Base-by-base conservation (phyloP, 2,797 vertebrate genomes). In the Bucorvus abyssinicus region DNA sequence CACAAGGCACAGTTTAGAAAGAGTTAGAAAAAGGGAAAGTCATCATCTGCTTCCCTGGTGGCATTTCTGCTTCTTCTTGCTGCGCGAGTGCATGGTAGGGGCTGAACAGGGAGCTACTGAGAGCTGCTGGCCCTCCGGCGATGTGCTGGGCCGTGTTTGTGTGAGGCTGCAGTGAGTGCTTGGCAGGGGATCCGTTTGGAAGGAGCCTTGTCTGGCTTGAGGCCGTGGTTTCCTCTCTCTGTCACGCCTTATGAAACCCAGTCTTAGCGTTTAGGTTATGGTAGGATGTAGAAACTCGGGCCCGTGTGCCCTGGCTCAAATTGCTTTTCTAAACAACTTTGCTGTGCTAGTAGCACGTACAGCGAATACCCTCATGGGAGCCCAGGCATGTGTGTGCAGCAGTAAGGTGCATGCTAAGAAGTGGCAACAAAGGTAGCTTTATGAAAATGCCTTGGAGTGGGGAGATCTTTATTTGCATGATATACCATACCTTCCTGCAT, bases 291-390 rank as follows among this genome's bases (percentile, higher is more conserved):
- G 80, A 94, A 96, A 89, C 49, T 79, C 15, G 61, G 45, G 59
- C 42, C 29, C 91, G 5, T 57, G 52, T 75, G 73, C 29, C 19
- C 26, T 65, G 57, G 12, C 30, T 93, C 61, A 74, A 7, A 49
- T 90, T 93, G 80, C 65, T 92, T 97, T 96, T 93, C 92, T 59
- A 27, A 94, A 90, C 52, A 85, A 44, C 49, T 82, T 85, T 57
- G 75, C 67, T 93, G 59, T 56, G 79, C 27, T 52, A 18, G 52
- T 57, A 81, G 90, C 57, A 82, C 8, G 1, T 78, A 76, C 63
- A 50, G 70, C 30, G 44, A 24, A 84, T 90, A 89, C 82, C 75
- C 69, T 57, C 0, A 0, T 67, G 83, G 87, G 56, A 97, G 32
- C 55, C n/a, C n/a, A 44, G 63, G 26, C 81, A 26, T 83, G 30